Evolutionary conservation across 1,140 invertebrate genomes (phyloP).

Genomic region (Temnothorax nylanderi): DNA sequence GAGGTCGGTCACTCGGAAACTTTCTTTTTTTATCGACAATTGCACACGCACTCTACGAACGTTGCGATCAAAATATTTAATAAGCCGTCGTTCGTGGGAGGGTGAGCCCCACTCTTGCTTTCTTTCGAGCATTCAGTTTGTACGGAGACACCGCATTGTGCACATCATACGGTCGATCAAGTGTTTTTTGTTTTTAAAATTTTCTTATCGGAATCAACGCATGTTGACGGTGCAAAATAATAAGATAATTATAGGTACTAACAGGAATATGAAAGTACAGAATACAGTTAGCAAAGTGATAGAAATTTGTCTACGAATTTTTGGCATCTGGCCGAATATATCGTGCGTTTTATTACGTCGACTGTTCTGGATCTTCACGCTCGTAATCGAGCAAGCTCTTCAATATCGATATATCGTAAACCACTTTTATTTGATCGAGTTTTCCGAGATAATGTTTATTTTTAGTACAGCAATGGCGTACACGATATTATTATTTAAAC

Average conservation of each 20-base stretch:
- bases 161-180: background rate
- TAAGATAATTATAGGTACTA: background rate
- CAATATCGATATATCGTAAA: constrained; percentile 23
- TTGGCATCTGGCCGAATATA: constrained; percentile 27
- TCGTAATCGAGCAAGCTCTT: background rate
- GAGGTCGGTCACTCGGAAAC: background rate
- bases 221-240: background rate
- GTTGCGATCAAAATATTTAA: constrained; percentile 46
- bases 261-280: constrained; percentile 2
- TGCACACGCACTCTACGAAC: background rate
- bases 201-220: background rate
- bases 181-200: background rate
- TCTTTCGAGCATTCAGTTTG: background rate
- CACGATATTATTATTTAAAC: background rate
- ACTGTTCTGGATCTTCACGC: background rate
- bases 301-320: constrained; percentile 25
- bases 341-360: background rate
- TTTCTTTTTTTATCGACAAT: constrained; percentile 13
- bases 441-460: background rate
- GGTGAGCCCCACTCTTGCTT: background rate
- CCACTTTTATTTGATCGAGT: background rate
- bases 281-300: background rate
- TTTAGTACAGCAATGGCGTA: background rate
- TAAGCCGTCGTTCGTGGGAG: background rate
- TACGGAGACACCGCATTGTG: background rate